Percentiles rank a stretch among this genome's conserved stretches.
Evolutionary conservation across 1,140 invertebrate genomes (phyloP).

Genomic region (Choristoneura fumiferana): DNA sequence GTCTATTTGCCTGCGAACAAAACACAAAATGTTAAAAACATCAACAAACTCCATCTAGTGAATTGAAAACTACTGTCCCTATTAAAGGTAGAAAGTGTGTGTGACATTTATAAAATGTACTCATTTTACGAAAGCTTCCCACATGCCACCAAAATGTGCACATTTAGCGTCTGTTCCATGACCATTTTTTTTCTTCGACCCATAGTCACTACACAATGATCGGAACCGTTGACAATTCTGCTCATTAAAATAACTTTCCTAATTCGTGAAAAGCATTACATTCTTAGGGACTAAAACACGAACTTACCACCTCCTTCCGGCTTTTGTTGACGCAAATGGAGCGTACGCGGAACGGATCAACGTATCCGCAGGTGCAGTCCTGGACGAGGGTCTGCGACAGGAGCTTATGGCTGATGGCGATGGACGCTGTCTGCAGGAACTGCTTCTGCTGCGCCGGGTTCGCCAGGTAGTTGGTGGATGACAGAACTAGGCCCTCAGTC

Average conservation of each 20-base stretch:
- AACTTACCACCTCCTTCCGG: slow-evolving; percentile 52
- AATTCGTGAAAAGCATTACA: no score
- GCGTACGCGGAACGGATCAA: slow-evolving; percentile 51
- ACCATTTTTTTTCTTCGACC: no score
- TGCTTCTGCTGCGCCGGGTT: slow-evolving; percentile 79
- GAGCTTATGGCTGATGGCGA: slow-evolving; percentile 72
- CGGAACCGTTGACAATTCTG: no score
- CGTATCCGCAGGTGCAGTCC: slow-evolving; percentile 77
- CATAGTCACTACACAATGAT: no score
- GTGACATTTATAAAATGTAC: no score
- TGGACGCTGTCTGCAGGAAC: slow-evolving; percentile 76
- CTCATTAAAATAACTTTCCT: no score
- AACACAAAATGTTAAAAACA: background rate
- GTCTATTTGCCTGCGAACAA: slow-evolving; percentile 31
- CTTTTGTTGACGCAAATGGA: slow-evolving; percentile 54
- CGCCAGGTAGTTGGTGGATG: slow-evolving; percentile 75
- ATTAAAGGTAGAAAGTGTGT: background rate
- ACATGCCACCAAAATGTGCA: no score
- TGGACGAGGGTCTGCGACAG: slow-evolving; percentile 62
- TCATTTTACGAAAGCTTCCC: no score
- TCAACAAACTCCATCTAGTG: no score
- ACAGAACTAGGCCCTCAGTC: slow-evolving; percentile 79
- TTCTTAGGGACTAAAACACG: no score
- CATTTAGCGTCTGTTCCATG: no score
- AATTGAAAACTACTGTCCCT: no score